Evolutionary conservation across 2,888 invertebrate species (phyloP).

Genomic region (Acrocera orbiculus): DNA sequence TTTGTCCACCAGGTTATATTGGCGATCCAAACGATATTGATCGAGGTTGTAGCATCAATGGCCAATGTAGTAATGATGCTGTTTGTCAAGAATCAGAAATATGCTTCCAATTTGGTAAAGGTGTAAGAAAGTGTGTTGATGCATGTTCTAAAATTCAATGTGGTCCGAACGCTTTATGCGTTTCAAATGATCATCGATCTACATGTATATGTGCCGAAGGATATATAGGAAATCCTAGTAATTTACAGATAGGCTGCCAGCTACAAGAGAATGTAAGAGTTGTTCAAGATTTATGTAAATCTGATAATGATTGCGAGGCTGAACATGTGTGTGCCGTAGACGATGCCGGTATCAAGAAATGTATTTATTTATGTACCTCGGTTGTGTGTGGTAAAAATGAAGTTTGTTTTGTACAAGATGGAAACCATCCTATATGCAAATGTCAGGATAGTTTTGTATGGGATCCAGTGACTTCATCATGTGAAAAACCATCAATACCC

Average conservation of each 20-base stretch:
- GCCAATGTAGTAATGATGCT: constrained; percentile 62
- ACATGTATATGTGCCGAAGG: constrained; percentile 74
- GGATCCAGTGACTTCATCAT: constrained; percentile 64
- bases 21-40: constrained; percentile 56
- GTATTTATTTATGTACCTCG: constrained; percentile 60
- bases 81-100: constrained; percentile 73
- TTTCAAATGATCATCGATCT: constrained; percentile 67
- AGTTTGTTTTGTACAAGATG: constrained; percentile 48
- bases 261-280: constrained; percentile 39
- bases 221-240: constrained; percentile 64
- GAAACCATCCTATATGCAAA: constrained; percentile 56
- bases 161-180: constrained; percentile 76
- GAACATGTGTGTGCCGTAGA: constrained; percentile 52
- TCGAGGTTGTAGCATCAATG: constrained; percentile 53
- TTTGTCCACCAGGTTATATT: constrained; percentile 58
- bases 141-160: constrained; percentile 76
- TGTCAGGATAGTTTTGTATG: constrained; percentile 63
- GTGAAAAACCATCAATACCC: constrained; percentile 75
- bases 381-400: constrained; percentile 73
- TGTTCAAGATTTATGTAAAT: constrained; percentile 41
- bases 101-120: constrained; percentile 69
- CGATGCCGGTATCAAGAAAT: constrained; percentile 45
- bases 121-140: constrained; percentile 64
- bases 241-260: constrained; percentile 62
- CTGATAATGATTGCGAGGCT: constrained; percentile 51